Base-by-base conservation (phyloP, 2,113 vertebrate species). In the Girardinichthys multiradiatus region DNA sequence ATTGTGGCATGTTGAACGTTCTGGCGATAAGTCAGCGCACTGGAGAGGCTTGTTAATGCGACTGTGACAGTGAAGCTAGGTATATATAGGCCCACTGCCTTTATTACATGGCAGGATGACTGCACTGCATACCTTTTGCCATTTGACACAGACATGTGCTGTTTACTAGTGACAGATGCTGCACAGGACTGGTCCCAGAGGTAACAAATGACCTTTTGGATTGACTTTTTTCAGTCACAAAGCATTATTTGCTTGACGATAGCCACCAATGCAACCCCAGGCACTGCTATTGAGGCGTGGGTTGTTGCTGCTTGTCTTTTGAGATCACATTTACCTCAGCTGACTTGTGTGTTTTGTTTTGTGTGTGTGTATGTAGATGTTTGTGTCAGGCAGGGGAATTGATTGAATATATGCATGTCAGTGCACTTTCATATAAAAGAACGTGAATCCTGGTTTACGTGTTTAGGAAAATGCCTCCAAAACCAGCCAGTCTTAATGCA, bases 141-240 rank as follows among this genome's bases (percentile, higher is more conserved):
- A 57, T 91, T 87, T 86, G 90, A 91, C 90, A 91, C 60, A 39
- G 91, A 91, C 84, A 83, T 80, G 80, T 65, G 65, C 68, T 90
- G 83, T 69, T 35, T 83, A 39, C 76, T 51, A 54, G 89, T 88
- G 91, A 92, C 92, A 94, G 93, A 90, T 85, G 86, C 90, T 90
- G 76, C 84, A 74, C 80, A 92, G 72, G 59, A 82, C 72, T 72
- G 73, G 82, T 74, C 87, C 92, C 90, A 92, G 86, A 90, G 93
- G 93, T 92, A 91, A 90, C 78, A 77, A 82, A 82, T 74, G 77
- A 91, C 92, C 94, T 95, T 94, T 91, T 75, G 62, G 65, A 88
- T 82, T 77, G 88, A 87, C 84, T 92, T 90, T 93, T 80, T 90
- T 87, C 77, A 61, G 86, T 91, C 87, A 87, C 72, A 88, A 71